Evolutionary conservation across 37 sponge, comb jelly and placozoan genomes (phyloP).

Genomic region (Hormiphora californensis): DNA sequence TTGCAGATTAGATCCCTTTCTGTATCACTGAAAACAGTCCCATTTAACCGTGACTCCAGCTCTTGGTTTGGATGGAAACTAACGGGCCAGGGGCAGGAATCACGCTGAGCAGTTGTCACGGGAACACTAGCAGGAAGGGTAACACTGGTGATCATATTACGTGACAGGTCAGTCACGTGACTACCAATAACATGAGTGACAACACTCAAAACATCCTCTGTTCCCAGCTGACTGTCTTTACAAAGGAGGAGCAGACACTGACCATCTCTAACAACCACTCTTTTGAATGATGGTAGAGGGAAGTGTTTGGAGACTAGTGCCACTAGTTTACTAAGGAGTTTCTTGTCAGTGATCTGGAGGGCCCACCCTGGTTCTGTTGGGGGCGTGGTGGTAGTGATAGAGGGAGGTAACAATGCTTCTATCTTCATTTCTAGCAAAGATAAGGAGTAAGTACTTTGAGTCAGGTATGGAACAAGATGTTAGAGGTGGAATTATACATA

Average conservation of each 20-base stretch:
- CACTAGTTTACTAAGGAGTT: not conserved
- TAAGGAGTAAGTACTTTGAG: not conserved
- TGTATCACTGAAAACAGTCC: not conserved
- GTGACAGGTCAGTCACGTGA: not conserved
- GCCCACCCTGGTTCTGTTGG: not conserved
- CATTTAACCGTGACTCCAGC: not conserved
- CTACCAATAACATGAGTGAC: not conserved
- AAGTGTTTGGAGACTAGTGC: not conserved
- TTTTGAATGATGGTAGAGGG: conserved; percentile 11
- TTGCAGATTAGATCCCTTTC: not conserved
- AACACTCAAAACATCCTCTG: not conserved
- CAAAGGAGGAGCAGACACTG: conserved; percentile 5
- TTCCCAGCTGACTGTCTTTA: not conserved
- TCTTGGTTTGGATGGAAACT: conserved; percentile 1
- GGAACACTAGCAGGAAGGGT: not conserved
- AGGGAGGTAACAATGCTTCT: not conserved
- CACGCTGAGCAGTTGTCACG: not conserved
- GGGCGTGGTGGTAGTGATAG: not conserved
- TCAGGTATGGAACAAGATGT: no score
- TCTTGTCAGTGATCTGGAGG: not conserved
- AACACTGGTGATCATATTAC: not conserved
- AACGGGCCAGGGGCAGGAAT: not conserved
- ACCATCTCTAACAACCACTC: conserved; percentile 2
- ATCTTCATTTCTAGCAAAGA: not conserved
- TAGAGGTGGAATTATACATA: no score